Evolutionary conservation across 2,888 invertebrate genomes (phyloP), one percentile per base, ranked within the genome.

Genomic region (Tinea trinotella): DNA sequence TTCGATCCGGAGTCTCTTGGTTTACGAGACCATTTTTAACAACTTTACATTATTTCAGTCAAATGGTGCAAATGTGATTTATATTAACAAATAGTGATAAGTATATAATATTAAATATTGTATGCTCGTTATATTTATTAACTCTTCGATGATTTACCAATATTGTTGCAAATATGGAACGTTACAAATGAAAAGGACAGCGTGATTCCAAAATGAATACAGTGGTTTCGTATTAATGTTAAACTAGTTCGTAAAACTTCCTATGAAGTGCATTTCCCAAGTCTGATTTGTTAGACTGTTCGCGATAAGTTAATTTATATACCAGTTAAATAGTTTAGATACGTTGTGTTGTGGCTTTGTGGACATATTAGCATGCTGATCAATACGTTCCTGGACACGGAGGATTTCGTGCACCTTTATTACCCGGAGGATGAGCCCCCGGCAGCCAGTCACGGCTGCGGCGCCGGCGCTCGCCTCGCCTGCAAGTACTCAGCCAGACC

Each of bases 321-420:
- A 36, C 10, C n/a, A 9, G 19, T 13, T 79, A 71, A 70, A 68
- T 73, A 72, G 74, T 66, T 71, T 72, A 69, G 36, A 24, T 54
- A 35, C 15, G 30, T 19, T 44, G 49, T 19, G 13, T 6, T 54
- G 20, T 52, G 22, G 7, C 22, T 22, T 3, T 22, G 52, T 55
- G 50, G 50, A 55, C 44, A 30, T 13, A 13, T n/a, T 75, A 80
- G 70, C 77, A 85, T 85, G 85, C 76, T 85, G 83, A 85, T 85
- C 75, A 85, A 85, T 70, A 85, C 85, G 56, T 83, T 69, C 65
- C 74, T 85, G 75, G 85, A 85, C 80, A 85, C 85, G 78, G 85
- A 85, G 70, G 85, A 85, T 74, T 85, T 85, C 80, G 85, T 85
- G 76, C 85, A 85, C 58, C 69, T 85, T 54, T 84, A 85, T 68